These are phyloP conservation scores for Zoanthus sociatus DNA, from an alignment of 92 coral and sea anemone species.

Conservation along the genomic window DNA sequence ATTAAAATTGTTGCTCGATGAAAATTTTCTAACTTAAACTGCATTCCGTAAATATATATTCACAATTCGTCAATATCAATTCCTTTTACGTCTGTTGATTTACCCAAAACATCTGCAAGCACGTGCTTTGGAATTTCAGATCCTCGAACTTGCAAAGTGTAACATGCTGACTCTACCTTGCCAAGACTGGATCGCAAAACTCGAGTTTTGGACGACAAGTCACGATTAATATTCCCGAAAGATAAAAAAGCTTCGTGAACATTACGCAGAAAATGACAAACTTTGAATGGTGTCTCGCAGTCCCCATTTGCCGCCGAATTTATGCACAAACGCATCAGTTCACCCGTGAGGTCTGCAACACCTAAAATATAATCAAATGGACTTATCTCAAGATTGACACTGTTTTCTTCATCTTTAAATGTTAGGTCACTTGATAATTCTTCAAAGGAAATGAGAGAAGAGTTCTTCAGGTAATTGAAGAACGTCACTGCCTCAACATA, in stretches of 20 bases:
- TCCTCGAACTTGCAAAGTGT: constrained; percentile 89
- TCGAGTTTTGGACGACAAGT: constrained; percentile 75
- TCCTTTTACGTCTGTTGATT: constrained; percentile 29
- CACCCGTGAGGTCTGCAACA: constrained; percentile 97
- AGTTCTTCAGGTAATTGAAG: constrained; percentile 76
- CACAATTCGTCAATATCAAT: constrained; percentile 31
- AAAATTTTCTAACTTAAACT: no score
- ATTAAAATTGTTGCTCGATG: no score
- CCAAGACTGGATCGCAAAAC: constrained; percentile 79
- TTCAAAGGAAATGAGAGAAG: constrained; percentile 71
- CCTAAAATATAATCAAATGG: constrained; percentile 92
- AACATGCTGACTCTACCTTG: constrained; percentile 93
- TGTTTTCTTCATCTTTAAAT: constrained; percentile 60
- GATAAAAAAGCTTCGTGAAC: constrained; percentile 80
- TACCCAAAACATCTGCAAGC: constrained; percentile 74
- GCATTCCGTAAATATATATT: no score
- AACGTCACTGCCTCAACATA: constrained; percentile 89
- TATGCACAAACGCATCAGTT: constrained; percentile 90
- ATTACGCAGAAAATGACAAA: constrained; percentile 78
- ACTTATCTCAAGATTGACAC: constrained; percentile 58
- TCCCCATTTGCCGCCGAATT: constrained; percentile 94
- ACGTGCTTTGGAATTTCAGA: constrained; percentile 91
- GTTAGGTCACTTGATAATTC: constrained; percentile 64
- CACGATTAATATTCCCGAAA: constrained; percentile 76
- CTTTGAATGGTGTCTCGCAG: constrained; percentile 75